These are phyloP conservation scores for Idaea aversata DNA, from an alignment of 2,888 invertebrate genomes.

Conservation along the genomic window DNA sequence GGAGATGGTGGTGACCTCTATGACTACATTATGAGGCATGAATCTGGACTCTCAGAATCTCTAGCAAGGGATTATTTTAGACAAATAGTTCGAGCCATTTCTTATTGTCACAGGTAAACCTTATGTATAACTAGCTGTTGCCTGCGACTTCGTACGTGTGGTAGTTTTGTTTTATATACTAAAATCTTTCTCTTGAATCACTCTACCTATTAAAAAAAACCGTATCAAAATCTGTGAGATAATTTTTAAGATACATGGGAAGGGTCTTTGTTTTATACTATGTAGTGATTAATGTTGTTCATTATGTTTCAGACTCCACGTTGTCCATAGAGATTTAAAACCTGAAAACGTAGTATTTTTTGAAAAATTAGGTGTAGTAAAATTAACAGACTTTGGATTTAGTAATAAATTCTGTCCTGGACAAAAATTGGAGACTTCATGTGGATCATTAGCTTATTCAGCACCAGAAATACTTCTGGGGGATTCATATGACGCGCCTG, in stretches of 20 bases:
- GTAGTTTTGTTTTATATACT: too few species aligned
- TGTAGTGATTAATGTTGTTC: too few species aligned
- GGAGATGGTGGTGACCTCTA: constrained; percentile 99
- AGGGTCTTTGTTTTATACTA: too few species aligned
- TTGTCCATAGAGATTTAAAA: constrained; percentile 93
- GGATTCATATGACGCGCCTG: constrained; percentile 99
- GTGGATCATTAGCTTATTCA: constrained; percentile 99
- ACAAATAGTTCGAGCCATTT: constrained; percentile 98
- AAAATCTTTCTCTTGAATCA: too few species aligned
- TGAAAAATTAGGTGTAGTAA: constrained; percentile 97
- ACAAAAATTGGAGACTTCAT: constrained; percentile 97
- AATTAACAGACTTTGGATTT: constrained; percentile 98
- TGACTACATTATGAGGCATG: constrained; percentile 98
- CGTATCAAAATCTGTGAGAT: too few species aligned
- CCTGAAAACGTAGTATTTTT: constrained; percentile 99
- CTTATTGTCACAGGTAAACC: constrained; percentile 93
- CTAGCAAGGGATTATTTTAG: constrained; percentile 95
- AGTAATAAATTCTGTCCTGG: constrained; percentile 98
- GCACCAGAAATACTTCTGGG: constrained; percentile 99
- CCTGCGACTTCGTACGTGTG: too few species aligned
- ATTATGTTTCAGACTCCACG: constrained; percentile 76
- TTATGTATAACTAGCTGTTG: too few species aligned
- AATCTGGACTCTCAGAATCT: constrained; percentile 91
- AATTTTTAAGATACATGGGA: background rate
- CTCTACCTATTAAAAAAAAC: too few species aligned